Percentiles rank a stretch among this genome's conserved stretches.
Evolutionary conservation across 2,113 vertebrate species (phyloP).

Genomic region (Oostethus manadensis): DNA sequence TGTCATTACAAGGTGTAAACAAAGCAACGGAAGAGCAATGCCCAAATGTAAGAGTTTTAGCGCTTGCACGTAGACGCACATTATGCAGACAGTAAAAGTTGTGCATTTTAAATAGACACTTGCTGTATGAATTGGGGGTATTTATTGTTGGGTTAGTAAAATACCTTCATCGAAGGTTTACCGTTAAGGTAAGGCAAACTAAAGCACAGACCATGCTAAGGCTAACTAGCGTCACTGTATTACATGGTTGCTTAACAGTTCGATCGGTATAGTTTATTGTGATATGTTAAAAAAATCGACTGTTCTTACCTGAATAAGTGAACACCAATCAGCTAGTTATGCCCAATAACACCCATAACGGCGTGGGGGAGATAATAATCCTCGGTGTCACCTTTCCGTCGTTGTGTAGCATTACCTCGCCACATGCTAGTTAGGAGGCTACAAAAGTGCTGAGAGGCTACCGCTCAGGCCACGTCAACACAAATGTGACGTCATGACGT

Average conservation of each 20-base stretch:
- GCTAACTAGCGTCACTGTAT: slow-evolving; percentile 30
- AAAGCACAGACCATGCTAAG: slow-evolving; percentile 16
- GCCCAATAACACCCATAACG: slow-evolving; percentile 36
- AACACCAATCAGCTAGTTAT: slow-evolving; percentile 20
- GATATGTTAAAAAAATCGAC: not conserved
- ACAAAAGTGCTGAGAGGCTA: slow-evolving; percentile 14
- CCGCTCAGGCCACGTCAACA: slow-evolving; percentile 75
- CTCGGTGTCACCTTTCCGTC: slow-evolving; percentile 15
- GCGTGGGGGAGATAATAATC: not conserved
- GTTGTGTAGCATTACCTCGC: not conserved
- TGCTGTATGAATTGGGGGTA: too few species aligned
- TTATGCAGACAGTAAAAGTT: too few species aligned
- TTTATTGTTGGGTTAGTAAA: not conserved
- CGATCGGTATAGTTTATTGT: not conserved
- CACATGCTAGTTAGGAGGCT: slow-evolving; percentile 21
- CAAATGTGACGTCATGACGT: not conserved
- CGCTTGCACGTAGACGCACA: too few species aligned
- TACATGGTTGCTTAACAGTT: not conserved
- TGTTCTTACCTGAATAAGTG: slow-evolving; percentile 35
- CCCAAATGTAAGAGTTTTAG: too few species aligned
- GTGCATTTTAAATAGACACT: too few species aligned
- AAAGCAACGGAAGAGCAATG: too few species aligned
- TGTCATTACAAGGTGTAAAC: too few species aligned
- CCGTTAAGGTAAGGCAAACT: not conserved
- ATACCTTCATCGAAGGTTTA: not conserved